Evolutionary conservation across 2,888 invertebrate species (phyloP).

Genomic region (Drosophila koepferae): DNA sequence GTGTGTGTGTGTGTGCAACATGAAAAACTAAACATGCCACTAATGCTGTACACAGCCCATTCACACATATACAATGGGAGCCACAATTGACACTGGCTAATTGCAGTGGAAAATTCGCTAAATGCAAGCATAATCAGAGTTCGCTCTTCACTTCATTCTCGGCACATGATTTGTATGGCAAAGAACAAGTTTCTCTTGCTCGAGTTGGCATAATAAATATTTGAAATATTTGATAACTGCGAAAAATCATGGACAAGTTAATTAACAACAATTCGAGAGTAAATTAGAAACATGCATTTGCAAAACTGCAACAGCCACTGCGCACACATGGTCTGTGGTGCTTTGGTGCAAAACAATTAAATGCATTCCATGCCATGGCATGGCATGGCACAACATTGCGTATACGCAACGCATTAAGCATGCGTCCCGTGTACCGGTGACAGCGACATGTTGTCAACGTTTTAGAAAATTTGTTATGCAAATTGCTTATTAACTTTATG

Average conservation of each 20-base stretch:
- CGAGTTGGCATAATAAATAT: no score
- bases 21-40: slow-evolving; percentile 61
- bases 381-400: slow-evolving; percentile 49
- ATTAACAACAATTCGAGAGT: slow-evolving; percentile 67
- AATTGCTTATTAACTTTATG: slow-evolving; percentile 82
- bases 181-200: no score
- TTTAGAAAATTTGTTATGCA: slow-evolving; percentile 81
- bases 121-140: slow-evolving; percentile 45
- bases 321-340: background rate
- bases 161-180: no score
- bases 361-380: slow-evolving; percentile 51
- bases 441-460: slow-evolving; percentile 66
- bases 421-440: slow-evolving; percentile 35
- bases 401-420: slow-evolving; percentile 68
- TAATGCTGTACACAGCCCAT: slow-evolving; percentile 58
- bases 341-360: slow-evolving; percentile 65
- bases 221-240: no score
- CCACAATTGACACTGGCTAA: slow-evolving; percentile 72
- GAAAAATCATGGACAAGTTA: slow-evolving; percentile 40
- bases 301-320: slow-evolving; percentile 51
- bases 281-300: slow-evolving; percentile 60
- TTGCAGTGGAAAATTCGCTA: slow-evolving; percentile 69
- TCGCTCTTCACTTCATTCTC: background rate
- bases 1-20: slow-evolving; percentile 23
- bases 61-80: slow-evolving; percentile 10